phyloP scores from a whole-genome alignment of 2,113 vertebrate species.

The Entelurus aequoreus region DNA sequence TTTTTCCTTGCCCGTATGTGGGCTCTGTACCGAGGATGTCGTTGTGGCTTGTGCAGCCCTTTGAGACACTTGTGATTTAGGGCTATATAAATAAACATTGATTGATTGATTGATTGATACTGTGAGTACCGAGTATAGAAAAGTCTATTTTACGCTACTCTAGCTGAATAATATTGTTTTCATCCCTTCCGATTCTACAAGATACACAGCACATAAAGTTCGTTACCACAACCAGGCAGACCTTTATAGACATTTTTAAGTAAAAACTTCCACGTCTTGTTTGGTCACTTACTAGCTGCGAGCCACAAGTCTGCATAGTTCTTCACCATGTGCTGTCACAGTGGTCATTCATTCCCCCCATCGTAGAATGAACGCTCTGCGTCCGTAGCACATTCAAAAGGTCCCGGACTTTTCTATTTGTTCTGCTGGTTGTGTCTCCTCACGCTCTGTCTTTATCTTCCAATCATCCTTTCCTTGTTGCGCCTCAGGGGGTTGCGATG shows the following conservation, averaged over 20 bases:
- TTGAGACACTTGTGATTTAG: too few species aligned
- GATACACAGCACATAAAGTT: conserved; percentile 31
- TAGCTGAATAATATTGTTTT: background rate
- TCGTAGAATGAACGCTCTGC: conserved; percentile 66
- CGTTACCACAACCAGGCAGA: too few species aligned
- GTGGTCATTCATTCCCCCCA: conserved; percentile 67
- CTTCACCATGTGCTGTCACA: conserved; percentile 64
- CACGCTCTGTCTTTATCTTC: conserved; percentile 1
- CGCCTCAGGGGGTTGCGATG: conserved; percentile 48
- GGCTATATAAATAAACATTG: too few species aligned
- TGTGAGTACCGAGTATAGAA: too few species aligned
- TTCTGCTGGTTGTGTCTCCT: conserved; percentile 6
- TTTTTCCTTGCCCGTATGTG: too few species aligned
- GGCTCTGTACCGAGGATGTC: too few species aligned
- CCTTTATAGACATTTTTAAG: conserved; percentile 22
- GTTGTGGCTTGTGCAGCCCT: too few species aligned
- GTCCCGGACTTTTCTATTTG: conserved; percentile 50
- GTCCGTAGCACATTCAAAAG: conserved; percentile 64
- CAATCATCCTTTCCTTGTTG: conserved; percentile 20
- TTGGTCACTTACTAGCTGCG: conserved; percentile 61
- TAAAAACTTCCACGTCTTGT: conserved; percentile 52
- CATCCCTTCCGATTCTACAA: conserved; percentile 17
- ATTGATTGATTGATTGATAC: too few species aligned
- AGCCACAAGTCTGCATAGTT: conserved; percentile 60
- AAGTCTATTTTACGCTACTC: too few species aligned